Base-by-base conservation (phyloP, 2,113 vertebrate species). In the Leptobrachium leishanense region DNA sequence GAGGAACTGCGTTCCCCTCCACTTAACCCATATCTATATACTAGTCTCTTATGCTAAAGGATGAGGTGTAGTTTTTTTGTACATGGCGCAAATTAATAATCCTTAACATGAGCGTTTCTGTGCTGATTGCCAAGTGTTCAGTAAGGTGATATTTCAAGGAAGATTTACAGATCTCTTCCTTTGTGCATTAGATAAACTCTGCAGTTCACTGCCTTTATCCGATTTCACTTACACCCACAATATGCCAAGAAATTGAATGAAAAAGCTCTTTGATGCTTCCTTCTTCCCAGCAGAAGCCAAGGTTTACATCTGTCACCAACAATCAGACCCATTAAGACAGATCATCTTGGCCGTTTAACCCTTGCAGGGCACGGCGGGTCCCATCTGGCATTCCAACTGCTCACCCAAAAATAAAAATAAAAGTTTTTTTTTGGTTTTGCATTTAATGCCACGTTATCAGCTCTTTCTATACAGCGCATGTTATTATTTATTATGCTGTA, bases 71-170 rank as follows among this genome's bases (percentile, higher is more conserved):
- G 6, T 69, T 69, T 62, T 64, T 64, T 71, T 53, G 39, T 50
- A 3, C 15, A 53, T 39, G 15, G 76, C 53, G 39, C 42, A 46
- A 20, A 41, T 46, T 64, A 65, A 42, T 64, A 79, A 71, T 65
- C 68, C 59, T 66, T 79, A 44, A 78, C 20, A 53, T 62, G 13
- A 11, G 41, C 2, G 53, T 12, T 42, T 59, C 44, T 71, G 9
- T 6, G 13, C 59, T 13, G 59, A 53, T 4, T 59, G 67, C 66
- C 75, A 77, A 77, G 67, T 43, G 66, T 77, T 62, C 2, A 5
- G 75, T 77, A 77, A 69, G 42, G 68, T 57, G 54, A 77, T 69
- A 77, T 8, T 11, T 10, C 8, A 20, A 62, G 43, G n/a, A 69
- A 7, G 41, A 41, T 6, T 54, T 31, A 41, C 65, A 53, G 74